Conservation (phyloP, 2,888 invertebrate genomes). For the Taphrorychus bicolor region DNA sequence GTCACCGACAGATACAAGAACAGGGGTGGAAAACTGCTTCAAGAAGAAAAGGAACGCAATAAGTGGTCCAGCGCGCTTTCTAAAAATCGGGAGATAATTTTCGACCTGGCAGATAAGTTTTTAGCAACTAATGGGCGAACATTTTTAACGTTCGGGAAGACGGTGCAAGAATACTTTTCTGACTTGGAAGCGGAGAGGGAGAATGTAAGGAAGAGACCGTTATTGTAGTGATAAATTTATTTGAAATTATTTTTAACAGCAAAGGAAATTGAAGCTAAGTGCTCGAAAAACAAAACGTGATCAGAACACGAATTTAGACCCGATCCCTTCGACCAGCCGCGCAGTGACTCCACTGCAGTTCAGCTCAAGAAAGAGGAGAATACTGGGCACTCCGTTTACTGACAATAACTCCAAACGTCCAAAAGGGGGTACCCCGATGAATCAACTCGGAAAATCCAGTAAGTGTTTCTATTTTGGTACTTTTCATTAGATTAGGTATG, state of each 20-base stretch:
- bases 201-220: constrained; percentile 51
- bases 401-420: constrained; percentile 27
- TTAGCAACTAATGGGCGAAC: constrained; percentile 63
- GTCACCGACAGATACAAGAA: constrained; percentile 86
- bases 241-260: constrained; percentile 7
- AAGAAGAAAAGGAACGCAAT: constrained; percentile 89
- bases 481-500: no score
- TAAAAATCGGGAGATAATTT: constrained; percentile 73
- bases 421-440: background rate
- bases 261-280: constrained; percentile 60
- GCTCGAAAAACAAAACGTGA: constrained; percentile 62
- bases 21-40: constrained; percentile 83
- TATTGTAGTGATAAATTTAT: background rate
- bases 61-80: constrained; percentile 74
- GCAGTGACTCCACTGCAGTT: constrained; percentile 18
- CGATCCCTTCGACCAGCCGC: constrained; percentile 42
- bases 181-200: constrained; percentile 70
- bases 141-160: constrained; percentile 71
- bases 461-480: no score
- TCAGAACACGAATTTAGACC: constrained; percentile 21
- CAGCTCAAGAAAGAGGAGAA: constrained; percentile 38
- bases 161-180: constrained; percentile 68
- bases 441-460: no score
- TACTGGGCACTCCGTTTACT: constrained; percentile 34
- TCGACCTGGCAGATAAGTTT: constrained; percentile 58